Percentiles rank a stretch among this genome's conserved stretches.
Conservation (phyloP, 2,888 invertebrate species). For the Apocheima hispidaria region DNA sequence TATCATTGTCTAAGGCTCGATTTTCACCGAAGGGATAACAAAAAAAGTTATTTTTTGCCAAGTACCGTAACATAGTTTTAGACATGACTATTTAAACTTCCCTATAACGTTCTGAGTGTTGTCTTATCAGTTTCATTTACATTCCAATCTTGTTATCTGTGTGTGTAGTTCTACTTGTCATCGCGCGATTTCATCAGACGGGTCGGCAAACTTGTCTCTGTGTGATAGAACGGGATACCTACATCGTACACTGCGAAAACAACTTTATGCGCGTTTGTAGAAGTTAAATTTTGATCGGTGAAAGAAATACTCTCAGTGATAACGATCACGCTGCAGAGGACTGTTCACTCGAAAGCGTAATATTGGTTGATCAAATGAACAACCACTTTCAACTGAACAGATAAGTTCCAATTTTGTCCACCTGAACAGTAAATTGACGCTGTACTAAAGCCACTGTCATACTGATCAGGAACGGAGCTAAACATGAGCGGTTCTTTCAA, state of each 20-base stretch:
- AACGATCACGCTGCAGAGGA: background rate
- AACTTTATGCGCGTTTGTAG: background rate
- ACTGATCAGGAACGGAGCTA: no score
- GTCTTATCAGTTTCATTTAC: constrained; percentile 46
- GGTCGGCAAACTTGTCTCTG: constrained; percentile 14
- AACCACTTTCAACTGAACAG: no score
- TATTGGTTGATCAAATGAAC: no score
- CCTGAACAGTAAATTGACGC: no score
- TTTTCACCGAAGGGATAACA: no score
- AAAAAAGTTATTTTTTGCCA: constrained; percentile 14
- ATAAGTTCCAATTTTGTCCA: no score
- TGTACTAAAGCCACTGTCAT: no score
- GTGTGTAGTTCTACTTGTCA: constrained; percentile 35
- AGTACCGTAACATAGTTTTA: constrained; percentile 33
- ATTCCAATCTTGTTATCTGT: constrained; percentile 50
- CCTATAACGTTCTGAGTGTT: constrained; percentile 40
- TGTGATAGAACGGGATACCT: no score
- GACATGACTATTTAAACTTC: constrained; percentile 34
- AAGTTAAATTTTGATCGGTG: background rate
- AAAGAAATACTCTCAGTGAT: background rate
- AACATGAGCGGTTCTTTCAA: no score
- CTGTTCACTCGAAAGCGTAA: no score
- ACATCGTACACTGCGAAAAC: no score
- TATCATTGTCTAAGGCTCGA: no score
- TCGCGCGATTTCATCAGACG: constrained; percentile 24